phyloP scores from a whole-genome alignment of 2,797 vertebrate genomes.

The Chelidonichthys spinosus region DNA sequence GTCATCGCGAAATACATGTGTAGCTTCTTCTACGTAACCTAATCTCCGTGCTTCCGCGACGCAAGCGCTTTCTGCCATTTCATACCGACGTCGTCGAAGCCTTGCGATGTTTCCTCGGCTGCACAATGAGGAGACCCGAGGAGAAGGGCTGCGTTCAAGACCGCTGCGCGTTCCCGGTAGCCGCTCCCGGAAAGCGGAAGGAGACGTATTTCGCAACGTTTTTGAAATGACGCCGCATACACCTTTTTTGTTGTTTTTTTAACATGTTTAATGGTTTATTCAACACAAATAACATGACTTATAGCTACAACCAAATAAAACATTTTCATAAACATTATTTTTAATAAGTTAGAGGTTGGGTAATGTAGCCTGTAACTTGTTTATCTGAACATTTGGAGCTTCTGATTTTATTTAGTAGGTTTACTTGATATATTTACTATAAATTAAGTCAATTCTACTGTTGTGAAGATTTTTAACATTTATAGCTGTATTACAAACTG shows the following conservation, averaged over 20 bases:
- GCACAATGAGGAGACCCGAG: conserved; percentile 68
- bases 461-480: background rate
- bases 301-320: background rate
- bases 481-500: background rate
- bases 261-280: too few relatives aligned
- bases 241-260: background rate
- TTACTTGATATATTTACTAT: background rate
- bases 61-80: conserved; percentile 82
- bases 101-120: conserved; percentile 75
- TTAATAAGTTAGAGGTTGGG: background rate
- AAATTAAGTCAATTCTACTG: background rate
- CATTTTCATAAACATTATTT: background rate
- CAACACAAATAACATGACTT: too few relatives aligned
- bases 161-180: conserved; percentile 58
- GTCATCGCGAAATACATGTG: conserved; percentile 67
- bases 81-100: conserved; percentile 79
- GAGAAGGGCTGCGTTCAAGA: conserved; percentile 66
- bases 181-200: conserved; percentile 51
- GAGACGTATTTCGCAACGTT: conserved; percentile 62
- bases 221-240: conserved; percentile 21
- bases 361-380: background rate
- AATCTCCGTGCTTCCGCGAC: conserved; percentile 77
- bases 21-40: conserved; percentile 67
- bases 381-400: background rate
- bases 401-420: background rate